These are phyloP conservation scores for Panagrolaimus sp. DNA, from an alignment of 1,140 invertebrate species.

Conservation along the genomic window DNA sequence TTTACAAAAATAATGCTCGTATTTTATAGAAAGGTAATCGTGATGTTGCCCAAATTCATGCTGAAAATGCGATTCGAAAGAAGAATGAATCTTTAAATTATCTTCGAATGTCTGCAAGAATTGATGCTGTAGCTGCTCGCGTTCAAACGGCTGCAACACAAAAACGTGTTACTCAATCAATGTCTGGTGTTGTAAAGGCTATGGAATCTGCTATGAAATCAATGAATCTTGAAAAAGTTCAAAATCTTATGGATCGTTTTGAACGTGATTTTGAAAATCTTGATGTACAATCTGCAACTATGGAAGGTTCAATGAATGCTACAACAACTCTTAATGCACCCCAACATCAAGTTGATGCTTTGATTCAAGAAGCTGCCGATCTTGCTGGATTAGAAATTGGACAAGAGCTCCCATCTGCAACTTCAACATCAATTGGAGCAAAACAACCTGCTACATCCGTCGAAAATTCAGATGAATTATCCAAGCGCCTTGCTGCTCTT, in stretches of 20 bases:
- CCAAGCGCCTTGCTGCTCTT: constrained; percentile 84
- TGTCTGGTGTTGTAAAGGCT: constrained; percentile 86
- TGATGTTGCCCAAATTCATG: constrained; percentile 94
- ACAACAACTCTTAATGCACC: constrained; percentile 93
- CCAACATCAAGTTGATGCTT: constrained; percentile 85
- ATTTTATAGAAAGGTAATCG: constrained; percentile 92
- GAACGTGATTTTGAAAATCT: constrained; percentile 98
- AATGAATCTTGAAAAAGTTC: constrained; percentile 91
- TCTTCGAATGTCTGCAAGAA: constrained; percentile 89
- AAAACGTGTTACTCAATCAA: constrained; percentile 62
- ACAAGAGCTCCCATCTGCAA: constrained; percentile 83
- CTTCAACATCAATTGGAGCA: constrained; percentile 67
- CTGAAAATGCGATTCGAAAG: constrained; percentile 97
- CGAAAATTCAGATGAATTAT: constrained; percentile 88
- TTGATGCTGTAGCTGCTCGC: constrained; percentile 91
- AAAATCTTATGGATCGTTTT: constrained; percentile 90
- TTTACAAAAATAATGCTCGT: too few species aligned
- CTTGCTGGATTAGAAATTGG: constrained; percentile 98
- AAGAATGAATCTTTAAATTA: constrained; percentile 97
- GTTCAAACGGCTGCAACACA: constrained; percentile 66
- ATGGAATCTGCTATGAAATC: constrained; percentile 99
- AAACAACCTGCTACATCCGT: constrained; percentile 66
- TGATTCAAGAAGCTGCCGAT: constrained; percentile 95
- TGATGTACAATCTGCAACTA: constrained; percentile 95
- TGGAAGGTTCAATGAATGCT: constrained; percentile 97